These are phyloP conservation scores for Sycobia sp. DNA, from an alignment of 1,140 invertebrate genomes.

Conservation along the genomic window DNA sequence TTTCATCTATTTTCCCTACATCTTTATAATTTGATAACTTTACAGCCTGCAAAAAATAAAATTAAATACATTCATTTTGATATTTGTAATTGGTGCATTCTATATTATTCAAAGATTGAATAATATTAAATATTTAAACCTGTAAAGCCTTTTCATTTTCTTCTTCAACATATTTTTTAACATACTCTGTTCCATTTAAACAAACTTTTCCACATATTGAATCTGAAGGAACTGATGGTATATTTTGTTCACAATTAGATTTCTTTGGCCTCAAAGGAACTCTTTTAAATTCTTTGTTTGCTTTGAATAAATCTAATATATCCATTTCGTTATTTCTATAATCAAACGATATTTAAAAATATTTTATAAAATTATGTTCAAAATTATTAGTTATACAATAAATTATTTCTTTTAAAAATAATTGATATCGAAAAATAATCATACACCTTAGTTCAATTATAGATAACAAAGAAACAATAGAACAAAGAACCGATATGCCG, in stretches of 20 bases:
- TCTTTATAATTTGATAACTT: neutral
- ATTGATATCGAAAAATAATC: too few species aligned
- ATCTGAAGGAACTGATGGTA: too few species aligned
- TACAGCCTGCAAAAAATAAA: slow-evolving; percentile 32
- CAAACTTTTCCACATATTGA: neutral
- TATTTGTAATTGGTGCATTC: too few species aligned
- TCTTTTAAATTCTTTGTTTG: slow-evolving; percentile 30
- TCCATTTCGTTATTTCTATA: slow-evolving; percentile 28
- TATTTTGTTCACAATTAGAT: neutral
- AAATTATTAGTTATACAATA: too few species aligned
- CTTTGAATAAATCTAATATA: slow-evolving; percentile 38
- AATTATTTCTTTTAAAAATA: too few species aligned
- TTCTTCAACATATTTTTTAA: slow-evolving; percentile 44
- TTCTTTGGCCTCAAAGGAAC: slow-evolving; percentile 16
- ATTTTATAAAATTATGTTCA: too few species aligned
- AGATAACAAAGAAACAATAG: too few species aligned
- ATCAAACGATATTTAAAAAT: neutral
- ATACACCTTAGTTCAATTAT: too few species aligned
- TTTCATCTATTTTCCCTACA: slow-evolving; percentile 37
- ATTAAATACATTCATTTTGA: too few species aligned
- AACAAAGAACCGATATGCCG: too few species aligned
- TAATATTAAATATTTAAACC: slow-evolving; percentile 36
- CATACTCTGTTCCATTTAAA: slow-evolving; percentile 43
- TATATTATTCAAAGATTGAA: slow-evolving; percentile 7
- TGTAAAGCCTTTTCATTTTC: slow-evolving; percentile 45